Evolutionary conservation across 1,140 invertebrate genomes (phyloP), one percentile per base, ranked within the genome.

Genomic region (Formica selysi): DNA sequence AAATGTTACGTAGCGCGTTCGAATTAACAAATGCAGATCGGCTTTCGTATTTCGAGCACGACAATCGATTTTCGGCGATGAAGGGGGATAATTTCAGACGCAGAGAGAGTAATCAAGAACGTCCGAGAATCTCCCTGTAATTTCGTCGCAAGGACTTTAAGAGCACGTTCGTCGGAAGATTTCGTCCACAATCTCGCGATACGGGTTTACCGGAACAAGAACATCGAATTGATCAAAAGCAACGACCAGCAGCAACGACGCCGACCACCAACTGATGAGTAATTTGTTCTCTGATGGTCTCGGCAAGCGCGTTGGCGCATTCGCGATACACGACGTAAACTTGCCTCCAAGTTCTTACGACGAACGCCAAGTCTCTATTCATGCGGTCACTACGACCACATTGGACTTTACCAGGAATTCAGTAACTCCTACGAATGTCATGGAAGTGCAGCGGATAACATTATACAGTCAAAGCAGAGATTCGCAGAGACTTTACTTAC

Each of bases 221-320:
- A 85, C 16, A 26, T 10, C 57, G 19, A 19, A 32, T 76, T 83
- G 76, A 54, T 88, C 48, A 78, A 74, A 83, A 83, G 26, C 71
- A 44, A 80, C 74, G 67, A 51, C 81, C n/a, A 59, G 61, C 29
- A 26, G n/a, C 29, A 32, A 32, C 32, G n/a, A n/a, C 44, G 16
- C 29, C 26, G 44, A 26, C 65, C 67, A 0, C 26, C 38, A 48
- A 57, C 65, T 67, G 85, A 78, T 73, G 85, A 78, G 68, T 87
- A 89, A 89, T 89, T 73, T 85, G 68, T 76, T 57, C 51, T 76
- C 57, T 2, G 74, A 80, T 29, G 67, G 62, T 84, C 57, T 84
- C 57, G 38, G 51, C 19, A 48, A 71, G 44, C 51, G 3, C 54
- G 48, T 26, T 13, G n/a, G 29, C 11, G n/a, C 32, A 11, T 4